These are phyloP conservation scores for Ashinkailepas kermadecensis DNA, from an alignment of 2,888 invertebrate genomes.

Conservation along the genomic window DNA sequence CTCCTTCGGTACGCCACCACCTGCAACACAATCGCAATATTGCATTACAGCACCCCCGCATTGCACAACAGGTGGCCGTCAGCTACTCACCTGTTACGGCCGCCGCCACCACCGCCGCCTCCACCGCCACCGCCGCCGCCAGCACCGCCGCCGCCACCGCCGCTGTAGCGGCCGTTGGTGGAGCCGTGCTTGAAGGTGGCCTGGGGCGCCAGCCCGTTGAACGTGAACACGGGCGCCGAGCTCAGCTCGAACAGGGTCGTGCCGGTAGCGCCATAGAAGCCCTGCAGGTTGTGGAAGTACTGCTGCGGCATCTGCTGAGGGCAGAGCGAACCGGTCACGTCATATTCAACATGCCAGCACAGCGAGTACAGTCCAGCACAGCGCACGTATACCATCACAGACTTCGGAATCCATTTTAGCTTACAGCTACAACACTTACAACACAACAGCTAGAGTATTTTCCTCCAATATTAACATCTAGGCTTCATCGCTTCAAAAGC, in stretches of 20 bases:
- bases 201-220: slow-evolving; percentile 64
- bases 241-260: slow-evolving; percentile 43
- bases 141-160: background rate
- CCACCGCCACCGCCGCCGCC: background rate
- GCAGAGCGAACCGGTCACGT: no score
- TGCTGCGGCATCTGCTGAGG: slow-evolving; percentile 31
- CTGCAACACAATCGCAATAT: no score
- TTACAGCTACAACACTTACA: no score
- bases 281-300: slow-evolving; percentile 35
- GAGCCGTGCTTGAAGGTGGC: slow-evolving; percentile 48
- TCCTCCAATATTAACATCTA: no score
- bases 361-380: no score
- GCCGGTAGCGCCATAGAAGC: slow-evolving; percentile 34
- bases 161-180: background rate
- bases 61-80: background rate
- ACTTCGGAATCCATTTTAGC: no score
- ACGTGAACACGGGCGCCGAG: slow-evolving; percentile 54
- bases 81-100: background rate
- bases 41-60: no score
- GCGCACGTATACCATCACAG: no score
- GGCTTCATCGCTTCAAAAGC: no score
- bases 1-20: no score
- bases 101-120: background rate
- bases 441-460: no score
- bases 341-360: no score